These are phyloP conservation scores for Tanytarsus gracilentus DNA, from an alignment of 2,888 invertebrate species.

Conservation along the genomic window DNA sequence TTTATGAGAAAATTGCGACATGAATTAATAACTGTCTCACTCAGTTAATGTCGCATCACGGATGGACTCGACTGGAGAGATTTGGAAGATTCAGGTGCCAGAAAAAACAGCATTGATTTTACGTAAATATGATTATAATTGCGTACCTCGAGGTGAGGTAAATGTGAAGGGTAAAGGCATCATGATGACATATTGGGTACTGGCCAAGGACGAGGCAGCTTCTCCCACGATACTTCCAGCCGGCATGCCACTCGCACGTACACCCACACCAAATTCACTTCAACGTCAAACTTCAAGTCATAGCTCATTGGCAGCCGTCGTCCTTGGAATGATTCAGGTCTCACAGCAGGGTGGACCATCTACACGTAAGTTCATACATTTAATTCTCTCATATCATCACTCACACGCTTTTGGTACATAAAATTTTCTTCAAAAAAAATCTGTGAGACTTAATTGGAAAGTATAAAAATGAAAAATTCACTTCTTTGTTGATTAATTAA, in stretches of 20 bases:
- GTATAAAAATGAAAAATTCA: background rate
- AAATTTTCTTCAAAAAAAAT: background rate
- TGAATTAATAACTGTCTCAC: background rate
- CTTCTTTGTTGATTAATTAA: too few species aligned
- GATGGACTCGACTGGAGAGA: conserved; percentile 89
- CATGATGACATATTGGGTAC: conserved; percentile 92
- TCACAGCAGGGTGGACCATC: conserved; percentile 41
- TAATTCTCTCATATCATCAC: too few species aligned
- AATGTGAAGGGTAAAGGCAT: conserved; percentile 91
- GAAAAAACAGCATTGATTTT: conserved; percentile 67
- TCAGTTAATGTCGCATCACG: conserved; percentile 85
- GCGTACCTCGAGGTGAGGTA: conserved; percentile 68
- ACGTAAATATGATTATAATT: conserved; percentile 40
- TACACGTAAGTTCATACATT: conserved; percentile 39
- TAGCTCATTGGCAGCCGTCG: conserved; percentile 67
- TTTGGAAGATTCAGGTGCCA: conserved; percentile 85
- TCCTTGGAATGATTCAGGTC: conserved; percentile 81
- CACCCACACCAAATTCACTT: conserved; percentile 40
- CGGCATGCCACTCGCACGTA: conserved; percentile 36
- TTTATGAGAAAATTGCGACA: background rate
- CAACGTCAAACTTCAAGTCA: conserved; percentile 61
- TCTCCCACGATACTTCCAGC: conserved; percentile 40
- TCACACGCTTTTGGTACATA: background rate
- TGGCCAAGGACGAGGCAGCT: conserved; percentile 47
- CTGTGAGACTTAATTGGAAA: background rate